Evolutionary conservation across 2,113 vertebrate species (phyloP).

Genomic region (Alligator sinensis): DNA sequence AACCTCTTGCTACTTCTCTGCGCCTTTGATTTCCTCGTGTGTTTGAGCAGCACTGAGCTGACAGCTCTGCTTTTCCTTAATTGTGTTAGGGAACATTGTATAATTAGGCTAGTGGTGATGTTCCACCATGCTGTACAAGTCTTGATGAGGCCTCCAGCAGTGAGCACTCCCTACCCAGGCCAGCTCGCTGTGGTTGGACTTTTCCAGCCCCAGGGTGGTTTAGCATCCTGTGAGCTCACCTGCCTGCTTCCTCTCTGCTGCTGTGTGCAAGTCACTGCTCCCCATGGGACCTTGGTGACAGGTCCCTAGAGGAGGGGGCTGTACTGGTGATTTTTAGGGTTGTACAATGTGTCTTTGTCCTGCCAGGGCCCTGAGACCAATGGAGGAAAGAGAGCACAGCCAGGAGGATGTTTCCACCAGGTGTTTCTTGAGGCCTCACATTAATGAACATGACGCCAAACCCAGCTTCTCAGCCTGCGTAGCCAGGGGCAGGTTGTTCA

Average conservation of each 20-base stretch:
- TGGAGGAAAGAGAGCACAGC: background rate
- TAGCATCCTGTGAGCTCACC: rapidly evolving
- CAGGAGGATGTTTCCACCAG: background rate
- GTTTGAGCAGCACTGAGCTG: constrained; percentile 52
- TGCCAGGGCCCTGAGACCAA: background rate
- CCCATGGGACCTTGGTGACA: rapidly evolving
- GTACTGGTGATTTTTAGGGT: rapidly evolving
- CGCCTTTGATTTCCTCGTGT: constrained; percentile 59
- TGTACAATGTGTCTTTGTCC: background rate
- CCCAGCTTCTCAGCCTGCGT: background rate
- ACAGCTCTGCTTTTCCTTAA: constrained; percentile 60
- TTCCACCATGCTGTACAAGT: constrained; percentile 70
- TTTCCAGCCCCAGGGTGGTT: background rate
- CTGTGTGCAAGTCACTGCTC: background rate
- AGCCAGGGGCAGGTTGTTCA: rapidly evolving
- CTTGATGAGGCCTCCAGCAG: constrained; percentile 55
- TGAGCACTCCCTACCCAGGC: constrained; percentile 12
- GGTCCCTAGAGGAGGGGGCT: rapidly evolving
- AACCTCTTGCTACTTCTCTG: background rate
- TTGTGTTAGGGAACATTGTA: constrained; percentile 54
- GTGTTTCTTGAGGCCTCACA: background rate
- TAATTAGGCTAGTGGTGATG: constrained; percentile 69
- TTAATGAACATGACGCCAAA: background rate
- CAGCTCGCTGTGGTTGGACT: background rate
- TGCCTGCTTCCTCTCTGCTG: background rate